Percentiles rank a stretch among this genome's conserved stretches.
phyloP scores from a whole-genome alignment of 2,888 invertebrate genomes.

The Halocaridina rubra region DNA sequence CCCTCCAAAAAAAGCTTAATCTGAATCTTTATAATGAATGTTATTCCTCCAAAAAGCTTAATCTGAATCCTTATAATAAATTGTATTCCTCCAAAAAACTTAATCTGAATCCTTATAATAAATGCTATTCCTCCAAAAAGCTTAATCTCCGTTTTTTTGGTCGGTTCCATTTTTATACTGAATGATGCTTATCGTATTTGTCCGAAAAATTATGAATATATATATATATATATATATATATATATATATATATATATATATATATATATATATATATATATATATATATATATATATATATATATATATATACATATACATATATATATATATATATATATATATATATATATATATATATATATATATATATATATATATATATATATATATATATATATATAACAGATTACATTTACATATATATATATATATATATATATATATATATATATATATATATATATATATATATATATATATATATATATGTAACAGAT shows the following conservation, averaged over 20 bases:
- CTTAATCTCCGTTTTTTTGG: no score
- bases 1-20: no score
- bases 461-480: neutral
- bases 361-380: neutral
- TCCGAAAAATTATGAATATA: neutral
- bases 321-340: neutral
- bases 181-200: neutral
- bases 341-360: neutral
- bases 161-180: no score
- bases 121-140: no score
- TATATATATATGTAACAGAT: neutral
- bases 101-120: no score
- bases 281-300: neutral
- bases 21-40: no score
- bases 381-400: neutral
- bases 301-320: neutral
- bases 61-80: no score
- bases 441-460: neutral
- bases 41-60: no score
- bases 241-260: neutral
- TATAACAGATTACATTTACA: neutral
- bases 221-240: neutral
- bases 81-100: no score
- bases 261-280: neutral
- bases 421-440: neutral